Evolutionary conservation across 1,140 invertebrate genomes (phyloP).

Genomic region (Nylanderia fulva): DNA sequence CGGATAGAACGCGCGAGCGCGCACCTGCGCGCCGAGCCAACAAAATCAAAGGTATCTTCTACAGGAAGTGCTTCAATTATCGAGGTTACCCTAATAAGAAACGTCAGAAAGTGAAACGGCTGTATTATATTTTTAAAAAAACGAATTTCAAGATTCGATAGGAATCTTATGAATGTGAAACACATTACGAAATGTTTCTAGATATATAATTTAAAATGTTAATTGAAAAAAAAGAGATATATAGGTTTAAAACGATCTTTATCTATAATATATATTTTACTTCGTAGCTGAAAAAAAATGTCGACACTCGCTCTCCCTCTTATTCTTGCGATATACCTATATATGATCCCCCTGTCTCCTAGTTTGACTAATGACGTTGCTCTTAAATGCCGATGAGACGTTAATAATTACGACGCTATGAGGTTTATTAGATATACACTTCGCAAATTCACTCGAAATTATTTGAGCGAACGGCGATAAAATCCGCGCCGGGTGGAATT

Average conservation of each 20-base stretch:
- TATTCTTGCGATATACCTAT: too few species aligned
- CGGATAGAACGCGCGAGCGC: background rate
- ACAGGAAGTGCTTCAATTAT: background rate
- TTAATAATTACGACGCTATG: background rate
- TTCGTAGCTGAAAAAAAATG: background rate
- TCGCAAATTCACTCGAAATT: constrained; percentile 10
- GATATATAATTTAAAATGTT: background rate
- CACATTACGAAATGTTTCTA: background rate
- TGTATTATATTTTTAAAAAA: background rate
- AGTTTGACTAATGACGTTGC: background rate
- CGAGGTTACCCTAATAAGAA: constrained; percentile 2
- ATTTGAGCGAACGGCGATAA: background rate
- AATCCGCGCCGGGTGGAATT: background rate
- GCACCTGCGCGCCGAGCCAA: background rate
- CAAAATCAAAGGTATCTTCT: constrained; percentile 5
- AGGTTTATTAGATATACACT: background rate
- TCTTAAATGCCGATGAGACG: background rate
- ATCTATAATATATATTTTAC: background rate
- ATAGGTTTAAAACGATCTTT: background rate
- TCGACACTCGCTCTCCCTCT: too few species aligned
- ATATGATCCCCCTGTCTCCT: background rate
- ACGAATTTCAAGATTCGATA: background rate
- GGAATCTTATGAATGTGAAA: background rate
- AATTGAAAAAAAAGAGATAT: too few species aligned
- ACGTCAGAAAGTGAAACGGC: background rate